Conservation (phyloP, 2,797 vertebrate species). For the Acanthopagrus latus region DNA sequence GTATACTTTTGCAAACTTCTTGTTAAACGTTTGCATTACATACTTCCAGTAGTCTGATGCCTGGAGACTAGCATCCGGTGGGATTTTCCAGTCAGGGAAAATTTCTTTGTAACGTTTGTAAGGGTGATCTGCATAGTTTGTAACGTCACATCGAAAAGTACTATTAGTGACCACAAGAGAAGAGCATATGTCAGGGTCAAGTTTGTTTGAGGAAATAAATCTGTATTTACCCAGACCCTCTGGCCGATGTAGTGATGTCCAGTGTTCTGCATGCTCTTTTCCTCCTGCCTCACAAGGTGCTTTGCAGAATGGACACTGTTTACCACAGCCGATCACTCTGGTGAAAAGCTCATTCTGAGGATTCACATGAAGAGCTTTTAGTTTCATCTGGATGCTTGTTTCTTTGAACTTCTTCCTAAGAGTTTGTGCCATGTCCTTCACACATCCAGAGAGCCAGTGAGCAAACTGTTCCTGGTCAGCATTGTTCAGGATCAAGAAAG, state of each 20-base stretch:
- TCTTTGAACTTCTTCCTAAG: slow-evolving; percentile 8
- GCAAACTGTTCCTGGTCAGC: slow-evolving; percentile 66
- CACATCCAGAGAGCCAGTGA: slow-evolving; percentile 27
- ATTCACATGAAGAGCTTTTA: slow-evolving; percentile 39
- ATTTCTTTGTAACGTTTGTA: slow-evolving; percentile 69
- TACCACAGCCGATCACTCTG: slow-evolving; percentile 77
- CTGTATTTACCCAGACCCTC: not conserved
- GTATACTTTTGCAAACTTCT: slow-evolving; percentile 66
- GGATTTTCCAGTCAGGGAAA: slow-evolving; percentile 78
- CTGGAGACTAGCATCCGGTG: slow-evolving; percentile 68
- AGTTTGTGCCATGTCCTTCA: slow-evolving; percentile 52
- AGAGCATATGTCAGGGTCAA: slow-evolving; percentile 57
- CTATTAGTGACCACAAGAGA: slow-evolving; percentile 36
- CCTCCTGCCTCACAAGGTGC: slow-evolving; percentile 75
- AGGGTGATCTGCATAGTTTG: accelerated
- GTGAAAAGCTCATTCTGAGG: slow-evolving; percentile 76
- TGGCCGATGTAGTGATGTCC: slow-evolving; percentile 68
- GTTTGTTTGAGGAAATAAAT: not conserved
- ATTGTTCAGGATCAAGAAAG: slow-evolving; percentile 69
- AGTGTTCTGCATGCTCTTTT: slow-evolving; percentile 63
- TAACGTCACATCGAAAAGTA: accelerated
- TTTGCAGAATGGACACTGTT: slow-evolving; percentile 80
- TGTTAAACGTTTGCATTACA: slow-evolving; percentile 73
- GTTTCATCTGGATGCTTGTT: not conserved
- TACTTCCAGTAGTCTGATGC: slow-evolving; percentile 86